Base-by-base conservation (phyloP, 2,113 vertebrate species). In the Chroicocephalus ridibundus region DNA sequence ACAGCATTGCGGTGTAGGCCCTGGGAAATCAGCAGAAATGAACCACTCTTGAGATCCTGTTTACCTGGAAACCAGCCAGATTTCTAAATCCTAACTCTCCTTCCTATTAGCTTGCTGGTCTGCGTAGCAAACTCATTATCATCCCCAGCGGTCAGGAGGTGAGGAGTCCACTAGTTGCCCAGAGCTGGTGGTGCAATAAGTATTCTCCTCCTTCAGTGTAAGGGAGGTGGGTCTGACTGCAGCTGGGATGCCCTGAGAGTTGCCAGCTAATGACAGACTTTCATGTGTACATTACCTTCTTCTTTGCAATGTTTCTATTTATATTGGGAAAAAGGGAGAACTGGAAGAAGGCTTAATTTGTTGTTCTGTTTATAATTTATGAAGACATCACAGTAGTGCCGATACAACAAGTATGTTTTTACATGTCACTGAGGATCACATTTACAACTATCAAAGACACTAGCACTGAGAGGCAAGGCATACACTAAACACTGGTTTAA, bases 41-140 rank as follows among this genome's bases (percentile, higher is more conserved):
- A 26, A 24, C 2, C 7, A 4, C 9, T 84, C 46, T 25, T 1
- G 2, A 22, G 36, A 42, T 27, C 5, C 0, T 0, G 0, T n/a
- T 51, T 17, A 42, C 13, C 9, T 46, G 17, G 25, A 75, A 79
- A 47, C 2, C 8, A 71, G 4, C 0, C 9, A 82, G 19, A 18
- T 46, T 76, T 87, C 32, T 69, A 57, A 76, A 77, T 57, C 9
- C n/a, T 57, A 15, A 42, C 15, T 18, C 34, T 20, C 31, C 12
- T 57, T 58, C 19, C 3, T 80, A 11, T 52, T 5, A 54, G 3
- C 4, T 55, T 68, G 5, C 60, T 58, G 70, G 14, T 51, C 22
- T 79, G 13, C 62, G 6, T 40, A 65, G 22, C 32, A 20, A 65
- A 54, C 3, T 21, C 51, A 22, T 47, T 14, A 12, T 25, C 17